A percentile compares a stretch with the other conserved stretches of the same genome.
Evolutionary conservation across 2,888 invertebrate genomes (phyloP).

Genomic region (Drosophila tanythrix): DNA sequence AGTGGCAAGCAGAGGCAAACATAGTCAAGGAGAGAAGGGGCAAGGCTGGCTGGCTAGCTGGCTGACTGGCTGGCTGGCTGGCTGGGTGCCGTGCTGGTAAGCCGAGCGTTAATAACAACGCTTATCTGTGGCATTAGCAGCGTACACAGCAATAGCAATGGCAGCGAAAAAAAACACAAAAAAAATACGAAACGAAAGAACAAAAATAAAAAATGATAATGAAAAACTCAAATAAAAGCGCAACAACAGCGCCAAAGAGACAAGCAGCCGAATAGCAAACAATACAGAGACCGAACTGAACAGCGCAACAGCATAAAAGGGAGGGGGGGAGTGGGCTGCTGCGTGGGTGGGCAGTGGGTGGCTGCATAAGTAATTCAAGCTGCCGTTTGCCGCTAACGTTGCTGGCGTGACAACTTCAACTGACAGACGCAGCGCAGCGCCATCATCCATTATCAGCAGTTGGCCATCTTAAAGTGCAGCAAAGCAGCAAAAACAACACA

Average conservation of each 20-base stretch:
- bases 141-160: constrained; percentile 58
- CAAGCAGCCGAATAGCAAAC: constrained; percentile 59
- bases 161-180: constrained; percentile 20
- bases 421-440: constrained; percentile 74
- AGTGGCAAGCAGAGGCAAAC: constrained; percentile 16
- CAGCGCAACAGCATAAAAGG: constrained; percentile 4
- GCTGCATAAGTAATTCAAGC: constrained; percentile 73
- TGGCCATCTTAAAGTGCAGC: constrained; percentile 79
- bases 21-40: neutral
- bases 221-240: constrained; percentile 80
- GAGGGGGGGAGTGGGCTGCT: no score
- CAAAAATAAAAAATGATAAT: constrained; percentile 67
- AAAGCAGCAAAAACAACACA: constrained; percentile 51
- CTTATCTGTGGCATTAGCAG: constrained; percentile 81
- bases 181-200: constrained; percentile 7
- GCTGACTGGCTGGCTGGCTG: constrained; percentile 12
- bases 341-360: constrained; percentile 2
- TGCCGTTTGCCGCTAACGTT: constrained; percentile 62
- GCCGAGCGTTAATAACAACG: constrained; percentile 82
- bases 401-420: constrained; percentile 78
- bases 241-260: constrained; percentile 69
- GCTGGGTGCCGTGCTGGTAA: constrained; percentile 67
- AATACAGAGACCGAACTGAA: constrained; percentile 42
- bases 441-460: constrained; percentile 82
- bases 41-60: constrained; percentile 7